Conservation (phyloP, 2,888 invertebrate genomes). For the Lucinisca nassula region DNA sequence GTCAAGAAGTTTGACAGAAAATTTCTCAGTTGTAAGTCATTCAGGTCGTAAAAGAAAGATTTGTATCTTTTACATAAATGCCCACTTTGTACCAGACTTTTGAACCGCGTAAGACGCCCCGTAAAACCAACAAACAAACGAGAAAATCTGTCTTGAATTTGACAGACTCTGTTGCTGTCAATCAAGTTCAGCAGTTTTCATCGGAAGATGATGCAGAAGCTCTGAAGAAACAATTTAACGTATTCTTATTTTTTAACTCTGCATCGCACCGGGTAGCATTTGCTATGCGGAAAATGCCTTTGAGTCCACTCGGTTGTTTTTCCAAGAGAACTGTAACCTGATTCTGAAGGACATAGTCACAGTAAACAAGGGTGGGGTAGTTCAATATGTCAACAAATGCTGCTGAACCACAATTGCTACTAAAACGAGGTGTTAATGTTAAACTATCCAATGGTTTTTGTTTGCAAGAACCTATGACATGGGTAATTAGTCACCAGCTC, state of each 20-base stretch:
- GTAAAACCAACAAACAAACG: not conserved
- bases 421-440: not conserved
- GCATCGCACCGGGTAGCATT: no score
- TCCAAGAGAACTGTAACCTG: not conserved
- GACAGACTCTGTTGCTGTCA: not conserved
- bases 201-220: no score
- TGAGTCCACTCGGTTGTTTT: not conserved
- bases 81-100: not conserved
- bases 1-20: constrained; percentile 57
- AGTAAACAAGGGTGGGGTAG: not conserved
- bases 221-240: no score
- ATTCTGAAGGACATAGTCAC: not conserved
- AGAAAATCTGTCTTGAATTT: not conserved
- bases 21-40: constrained; percentile 70
- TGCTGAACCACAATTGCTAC: not conserved
- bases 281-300: no score
- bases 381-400: not conserved
- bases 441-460: not conserved
- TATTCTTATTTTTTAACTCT: no score
- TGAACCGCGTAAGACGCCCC: no score
- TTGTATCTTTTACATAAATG: not conserved
- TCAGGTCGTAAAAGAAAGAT: not conserved
- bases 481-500: no score
- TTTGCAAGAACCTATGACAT: not conserved
- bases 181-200: not conserved